A percentile compares a stretch with the other conserved stretches of the same genome.
Evolutionary conservation across 2,797 vertebrate genomes (phyloP).

Genomic region (Discoglossus pictus): DNA sequence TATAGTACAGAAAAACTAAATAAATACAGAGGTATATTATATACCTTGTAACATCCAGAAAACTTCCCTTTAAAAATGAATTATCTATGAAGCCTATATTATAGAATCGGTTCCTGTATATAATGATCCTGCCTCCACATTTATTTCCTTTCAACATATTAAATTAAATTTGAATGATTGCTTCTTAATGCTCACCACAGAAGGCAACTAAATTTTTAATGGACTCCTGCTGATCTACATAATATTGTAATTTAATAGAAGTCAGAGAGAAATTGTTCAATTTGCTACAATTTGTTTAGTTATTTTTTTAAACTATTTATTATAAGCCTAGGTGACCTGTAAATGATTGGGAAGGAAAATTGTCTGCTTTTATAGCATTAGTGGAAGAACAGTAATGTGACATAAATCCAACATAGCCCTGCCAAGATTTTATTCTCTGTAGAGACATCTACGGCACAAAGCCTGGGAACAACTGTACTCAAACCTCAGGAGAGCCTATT

Average conservation of each 20-base stretch:
- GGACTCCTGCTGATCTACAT: constrained; percentile 53
- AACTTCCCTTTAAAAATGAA: too few relatives aligned
- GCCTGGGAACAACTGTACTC: background rate
- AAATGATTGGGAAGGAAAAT: background rate
- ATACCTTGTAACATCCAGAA: too few relatives aligned
- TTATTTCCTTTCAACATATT: constrained; percentile 68
- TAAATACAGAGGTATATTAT: too few relatives aligned
- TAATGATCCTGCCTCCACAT: constrained; percentile 63
- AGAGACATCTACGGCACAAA: background rate
- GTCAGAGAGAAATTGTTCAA: constrained; percentile 24
- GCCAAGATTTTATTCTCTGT: background rate
- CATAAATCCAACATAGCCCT: background rate
- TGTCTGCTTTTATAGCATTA: background rate
- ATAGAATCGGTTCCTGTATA: constrained; percentile 62
- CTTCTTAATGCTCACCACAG: constrained; percentile 63
- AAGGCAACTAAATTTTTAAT: constrained; percentile 72
- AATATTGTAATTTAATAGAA: constrained; percentile 64
- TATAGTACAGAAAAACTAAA: too few relatives aligned
- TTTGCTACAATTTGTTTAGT: constrained; percentile 21
- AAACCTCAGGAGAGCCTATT: background rate
- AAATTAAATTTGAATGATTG: constrained; percentile 71
- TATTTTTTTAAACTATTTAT: constrained; percentile 43
- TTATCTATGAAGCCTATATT: constrained; percentile 62
- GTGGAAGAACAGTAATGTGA: background rate
- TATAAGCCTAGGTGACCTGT: background rate